Evolutionary conservation across 2,888 invertebrate species (phyloP).

Genomic region (Halictus quadricinctus): DNA sequence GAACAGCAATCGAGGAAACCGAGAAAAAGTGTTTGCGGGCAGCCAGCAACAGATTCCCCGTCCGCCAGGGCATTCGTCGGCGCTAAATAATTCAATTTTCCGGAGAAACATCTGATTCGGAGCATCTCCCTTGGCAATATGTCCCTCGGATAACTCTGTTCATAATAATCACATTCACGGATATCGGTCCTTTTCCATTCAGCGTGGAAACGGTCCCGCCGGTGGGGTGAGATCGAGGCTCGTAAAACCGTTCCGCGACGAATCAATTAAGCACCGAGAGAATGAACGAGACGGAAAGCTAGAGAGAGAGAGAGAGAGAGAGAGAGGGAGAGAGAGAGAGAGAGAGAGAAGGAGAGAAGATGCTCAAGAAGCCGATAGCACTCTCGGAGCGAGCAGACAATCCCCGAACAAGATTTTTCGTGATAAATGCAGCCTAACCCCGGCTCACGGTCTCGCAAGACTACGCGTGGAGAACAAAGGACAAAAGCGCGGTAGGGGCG

Average conservation of each 20-base stretch:
- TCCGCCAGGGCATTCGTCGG: constrained; percentile 14
- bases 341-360: neutral
- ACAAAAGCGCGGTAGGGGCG: constrained; percentile 43
- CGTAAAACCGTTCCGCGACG: constrained; percentile 28
- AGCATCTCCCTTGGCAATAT: constrained; percentile 31
- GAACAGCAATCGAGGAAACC: neutral
- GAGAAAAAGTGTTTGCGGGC: neutral
- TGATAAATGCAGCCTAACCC: constrained; percentile 47
- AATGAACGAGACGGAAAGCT: neutral
- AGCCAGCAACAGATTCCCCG: neutral
- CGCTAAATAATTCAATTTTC: constrained; percentile 39
- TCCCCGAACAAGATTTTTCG: constrained; percentile 49
- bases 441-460: constrained; percentile 56
- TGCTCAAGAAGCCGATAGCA: constrained; percentile 37
- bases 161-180: constrained; percentile 53
- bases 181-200: constrained; percentile 32
- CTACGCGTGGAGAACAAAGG: constrained; percentile 63
- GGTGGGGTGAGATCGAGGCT: neutral
- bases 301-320: neutral
- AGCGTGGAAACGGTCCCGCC: constrained; percentile 13
- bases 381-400: constrained; percentile 27
- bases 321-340: neutral
- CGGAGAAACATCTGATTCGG: constrained; percentile 19
- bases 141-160: constrained; percentile 37
- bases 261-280: constrained; percentile 60